phyloP scores from a whole-genome alignment of 2,113 vertebrate species.

The Zapornia atra region DNA sequence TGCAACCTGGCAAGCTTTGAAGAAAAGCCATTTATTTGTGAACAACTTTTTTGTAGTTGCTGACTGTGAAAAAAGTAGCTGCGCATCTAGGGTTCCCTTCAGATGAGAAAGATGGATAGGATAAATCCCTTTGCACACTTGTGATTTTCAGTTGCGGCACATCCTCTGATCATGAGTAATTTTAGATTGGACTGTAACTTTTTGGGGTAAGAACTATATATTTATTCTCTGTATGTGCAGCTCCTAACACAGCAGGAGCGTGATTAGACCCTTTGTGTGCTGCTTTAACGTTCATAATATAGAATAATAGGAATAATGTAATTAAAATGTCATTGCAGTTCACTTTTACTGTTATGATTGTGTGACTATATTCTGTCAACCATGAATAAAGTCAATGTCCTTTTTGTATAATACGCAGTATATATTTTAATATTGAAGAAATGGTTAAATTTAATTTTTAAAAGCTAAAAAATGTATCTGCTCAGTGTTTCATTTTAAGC shows the following conservation, averaged over 20 bases:
- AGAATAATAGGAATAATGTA: background rate
- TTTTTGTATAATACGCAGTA: conserved; percentile 44
- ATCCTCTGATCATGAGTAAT: background rate
- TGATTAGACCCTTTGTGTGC: background rate
- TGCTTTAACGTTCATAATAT: background rate
- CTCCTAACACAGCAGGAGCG: background rate
- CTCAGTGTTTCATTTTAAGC: conserved; percentile 42
- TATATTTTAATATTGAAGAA: conserved; percentile 52
- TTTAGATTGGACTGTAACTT: background rate
- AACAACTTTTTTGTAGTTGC: background rate
- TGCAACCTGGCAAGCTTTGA: background rate
- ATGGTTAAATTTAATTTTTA: conserved; percentile 20
- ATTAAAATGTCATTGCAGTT: conserved; percentile 36
- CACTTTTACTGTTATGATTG: background rate
- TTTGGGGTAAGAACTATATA: background rate
- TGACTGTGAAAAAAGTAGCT: background rate
- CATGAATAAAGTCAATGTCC: background rate
- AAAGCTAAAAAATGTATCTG: background rate
- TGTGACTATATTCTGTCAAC: conserved; percentile 2
- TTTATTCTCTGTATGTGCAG: background rate
- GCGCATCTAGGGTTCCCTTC: background rate
- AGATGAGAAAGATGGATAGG: background rate
- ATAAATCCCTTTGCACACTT: background rate
- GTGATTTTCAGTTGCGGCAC: background rate
- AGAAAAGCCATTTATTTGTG: background rate